Evolutionary conservation across 2,113 vertebrate genomes (phyloP).

Genomic region (Heterocephalus glaber): DNA sequence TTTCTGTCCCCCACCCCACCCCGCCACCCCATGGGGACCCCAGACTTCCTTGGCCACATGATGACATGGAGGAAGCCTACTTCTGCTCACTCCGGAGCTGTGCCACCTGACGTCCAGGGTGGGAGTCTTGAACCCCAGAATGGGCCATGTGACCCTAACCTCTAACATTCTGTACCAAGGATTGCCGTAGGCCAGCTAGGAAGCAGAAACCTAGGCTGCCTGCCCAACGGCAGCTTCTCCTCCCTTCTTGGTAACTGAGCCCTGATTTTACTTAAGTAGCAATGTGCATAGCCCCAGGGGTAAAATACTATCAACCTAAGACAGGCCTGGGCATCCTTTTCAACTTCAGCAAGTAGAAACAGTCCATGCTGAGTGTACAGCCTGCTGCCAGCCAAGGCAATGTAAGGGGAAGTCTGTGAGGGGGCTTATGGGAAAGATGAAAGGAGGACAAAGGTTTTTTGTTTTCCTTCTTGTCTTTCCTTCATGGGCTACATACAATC

Average conservation of each 20-base stretch:
- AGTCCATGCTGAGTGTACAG: fast-evolving
- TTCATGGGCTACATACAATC: background rate
- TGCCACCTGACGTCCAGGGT: too few relatives aligned
- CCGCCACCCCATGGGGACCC: background rate
- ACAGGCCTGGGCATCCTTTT: background rate
- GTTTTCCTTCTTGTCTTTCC: background rate
- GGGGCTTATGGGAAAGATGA: background rate
- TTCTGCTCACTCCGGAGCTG: background rate
- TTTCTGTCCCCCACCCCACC: background rate
- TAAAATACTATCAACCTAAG: background rate
- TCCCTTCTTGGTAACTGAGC: background rate
- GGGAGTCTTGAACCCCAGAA: background rate
- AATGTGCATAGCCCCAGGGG: background rate
- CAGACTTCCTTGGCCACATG: background rate
- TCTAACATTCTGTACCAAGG: background rate
- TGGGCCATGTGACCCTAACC: background rate
- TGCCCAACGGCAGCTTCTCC: background rate
- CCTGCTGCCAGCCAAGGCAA: background rate
- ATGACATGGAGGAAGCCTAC: background rate
- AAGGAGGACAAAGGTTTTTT: background rate
- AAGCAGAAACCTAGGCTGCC: background rate
- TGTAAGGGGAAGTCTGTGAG: background rate
- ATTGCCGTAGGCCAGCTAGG: background rate
- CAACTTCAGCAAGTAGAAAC: background rate
- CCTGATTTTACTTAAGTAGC: background rate